These are phyloP conservation scores for Pseudonaja textilis DNA, from an alignment of 2,113 vertebrate genomes.

Conservation along the genomic window DNA sequence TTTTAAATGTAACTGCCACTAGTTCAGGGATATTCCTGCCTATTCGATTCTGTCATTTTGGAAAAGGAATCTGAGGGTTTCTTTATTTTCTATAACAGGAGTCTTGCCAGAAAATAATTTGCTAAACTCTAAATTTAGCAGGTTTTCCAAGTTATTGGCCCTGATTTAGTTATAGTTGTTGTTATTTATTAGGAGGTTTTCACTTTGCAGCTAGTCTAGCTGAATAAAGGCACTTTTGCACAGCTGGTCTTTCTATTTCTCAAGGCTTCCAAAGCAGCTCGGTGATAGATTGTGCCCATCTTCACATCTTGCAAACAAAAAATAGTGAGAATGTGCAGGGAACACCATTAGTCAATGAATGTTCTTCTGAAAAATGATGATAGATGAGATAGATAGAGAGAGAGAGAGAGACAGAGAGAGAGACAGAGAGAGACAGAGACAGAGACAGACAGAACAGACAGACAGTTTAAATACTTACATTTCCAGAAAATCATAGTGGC, in stretches of 20 bases:
- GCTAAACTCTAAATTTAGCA: neutral
- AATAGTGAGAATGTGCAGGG: neutral
- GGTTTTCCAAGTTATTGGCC: neutral
- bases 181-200: neutral
- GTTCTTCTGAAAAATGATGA: neutral
- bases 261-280: neutral
- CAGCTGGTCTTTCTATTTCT: neutral
- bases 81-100: neutral
- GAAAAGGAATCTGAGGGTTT: neutral
- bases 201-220: neutral
- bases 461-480: neutral
- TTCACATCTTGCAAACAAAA: neutral
- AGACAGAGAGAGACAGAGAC: neutral
- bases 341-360: neutral
- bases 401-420: too few relatives aligned
- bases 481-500: neutral
- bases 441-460: too few relatives aligned
- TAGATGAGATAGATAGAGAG: neutral
- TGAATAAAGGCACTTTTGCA: neutral
- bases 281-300: neutral
- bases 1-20: neutral
- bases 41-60: neutral
- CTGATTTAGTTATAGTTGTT: neutral
- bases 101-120: neutral
- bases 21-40: neutral